Conservation (phyloP, 2,888 invertebrate genomes). For the Ochropleura plecta region DNA sequence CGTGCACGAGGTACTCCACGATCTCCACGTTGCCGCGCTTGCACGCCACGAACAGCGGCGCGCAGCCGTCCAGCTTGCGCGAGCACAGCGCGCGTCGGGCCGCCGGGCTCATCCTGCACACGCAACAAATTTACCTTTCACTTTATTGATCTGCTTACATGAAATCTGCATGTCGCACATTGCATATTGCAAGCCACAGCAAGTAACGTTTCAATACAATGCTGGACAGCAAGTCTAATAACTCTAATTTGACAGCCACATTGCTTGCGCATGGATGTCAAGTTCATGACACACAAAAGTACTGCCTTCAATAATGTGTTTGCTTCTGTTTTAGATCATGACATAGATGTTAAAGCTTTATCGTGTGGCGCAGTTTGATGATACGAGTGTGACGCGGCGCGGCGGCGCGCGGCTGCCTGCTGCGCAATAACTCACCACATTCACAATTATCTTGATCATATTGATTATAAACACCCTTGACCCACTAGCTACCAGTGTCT, state of each 20-base stretch:
- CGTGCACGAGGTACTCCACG: constrained; percentile 95
- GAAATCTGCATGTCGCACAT: too few species aligned
- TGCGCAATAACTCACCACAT: background rate
- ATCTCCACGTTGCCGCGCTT: constrained; percentile 95
- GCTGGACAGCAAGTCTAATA: too few species aligned
- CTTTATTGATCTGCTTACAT: too few species aligned
- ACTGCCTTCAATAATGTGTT: too few species aligned
- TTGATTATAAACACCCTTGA: background rate
- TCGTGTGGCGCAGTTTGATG: background rate
- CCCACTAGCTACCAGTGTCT: background rate
- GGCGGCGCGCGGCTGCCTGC: background rate
- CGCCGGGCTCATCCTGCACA: constrained; percentile 88
- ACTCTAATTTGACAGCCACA: too few species aligned
- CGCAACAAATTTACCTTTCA: too few species aligned
- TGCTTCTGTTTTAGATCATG: background rate
- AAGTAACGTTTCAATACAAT: background rate
- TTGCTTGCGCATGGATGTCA: background rate
- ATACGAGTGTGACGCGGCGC: background rate
- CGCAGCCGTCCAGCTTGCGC: constrained; percentile 93
- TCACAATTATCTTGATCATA: background rate
- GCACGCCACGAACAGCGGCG: constrained; percentile 95
- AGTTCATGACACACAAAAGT: too few species aligned
- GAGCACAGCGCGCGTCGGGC: constrained; percentile 93
- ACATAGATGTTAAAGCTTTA: background rate
- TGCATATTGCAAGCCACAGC: background rate